A percentile compares a stretch with the other conserved stretches of the same genome.
phyloP scores from a whole-genome alignment of 2,113 vertebrate genomes.

The Sporophila hypoxantha region DNA sequence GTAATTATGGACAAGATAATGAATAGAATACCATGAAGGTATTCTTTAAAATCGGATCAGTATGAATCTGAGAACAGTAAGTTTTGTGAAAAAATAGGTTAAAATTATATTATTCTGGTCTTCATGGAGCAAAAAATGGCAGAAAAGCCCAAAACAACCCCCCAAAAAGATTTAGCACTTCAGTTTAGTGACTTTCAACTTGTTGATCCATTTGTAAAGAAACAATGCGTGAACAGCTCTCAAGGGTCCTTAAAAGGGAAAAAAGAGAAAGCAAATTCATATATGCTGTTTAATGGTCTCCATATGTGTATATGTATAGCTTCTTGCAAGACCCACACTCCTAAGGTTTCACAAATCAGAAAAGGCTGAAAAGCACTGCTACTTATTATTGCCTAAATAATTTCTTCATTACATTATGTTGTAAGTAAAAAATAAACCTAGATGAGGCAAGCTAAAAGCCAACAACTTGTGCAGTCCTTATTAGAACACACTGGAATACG shows the following conservation, averaged over 20 bases:
- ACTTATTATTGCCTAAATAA: not conserved
- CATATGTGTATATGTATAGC: not conserved
- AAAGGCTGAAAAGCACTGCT: not conserved
- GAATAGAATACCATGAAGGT: not conserved
- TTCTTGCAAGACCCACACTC: not conserved
- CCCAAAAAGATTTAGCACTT: not conserved
- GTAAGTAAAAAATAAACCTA: not conserved
- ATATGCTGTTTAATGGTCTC: not conserved
- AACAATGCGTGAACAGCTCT: not conserved
- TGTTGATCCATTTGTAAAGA: not conserved
- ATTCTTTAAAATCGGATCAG: not conserved
- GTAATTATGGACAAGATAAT: not conserved
- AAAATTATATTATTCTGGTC: not conserved
- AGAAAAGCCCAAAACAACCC: not conserved
- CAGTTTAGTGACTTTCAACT: not conserved
- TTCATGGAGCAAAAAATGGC: not conserved
- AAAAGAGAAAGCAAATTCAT: not conserved
- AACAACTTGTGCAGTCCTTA: not conserved
- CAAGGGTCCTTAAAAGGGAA: not conserved
- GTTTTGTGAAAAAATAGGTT: not conserved
- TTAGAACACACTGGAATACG: not conserved
- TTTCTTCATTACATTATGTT: not conserved
- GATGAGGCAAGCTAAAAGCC: not conserved
- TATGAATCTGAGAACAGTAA: not conserved
- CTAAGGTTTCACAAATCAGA: not conserved